Base-by-base conservation (phyloP, 2,797 vertebrate species). In the Leontocebus nigricollis region DNA sequence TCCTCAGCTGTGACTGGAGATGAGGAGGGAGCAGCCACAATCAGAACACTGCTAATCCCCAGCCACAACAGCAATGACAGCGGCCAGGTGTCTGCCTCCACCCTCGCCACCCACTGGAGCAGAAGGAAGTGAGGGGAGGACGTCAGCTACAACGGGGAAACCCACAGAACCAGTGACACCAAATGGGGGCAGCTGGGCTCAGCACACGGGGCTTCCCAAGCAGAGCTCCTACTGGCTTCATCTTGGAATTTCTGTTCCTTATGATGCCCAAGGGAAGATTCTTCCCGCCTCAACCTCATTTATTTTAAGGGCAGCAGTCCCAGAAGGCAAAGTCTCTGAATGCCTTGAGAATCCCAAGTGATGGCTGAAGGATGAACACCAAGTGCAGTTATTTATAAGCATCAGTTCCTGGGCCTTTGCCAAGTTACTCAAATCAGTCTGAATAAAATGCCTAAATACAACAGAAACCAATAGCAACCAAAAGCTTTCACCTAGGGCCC, bases 351-450 rank as follows among this genome's bases (percentile, higher is more conserved):
- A 89, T 89, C 95, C 90, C 93, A 33, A 84, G 88, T 2, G 81
- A 90, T 39, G 33, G 75, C 39, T 46, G 48, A 88, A 73, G 70
- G 92, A 70, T 89, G 67, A 93, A 94, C 94, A 94, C 36, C 15
- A 12, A 72, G 75, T 17, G 57, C 15, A 52, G 61, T 72, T 95
- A 93, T 95, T 97, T 86, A 95, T 67, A 84, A 44, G 82, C 8
- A 81, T 82, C 27, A 11, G 61, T 48, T 86, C 84, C 84, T 83
- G 92, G 2, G 3, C 33, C 50, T n/a, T 20, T 46, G 90, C 96
- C 96, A 96, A 91, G 70, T 92, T 55, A 57, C 52, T 82, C 88
- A 84, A 46, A 79, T 48, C 39, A 39, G 59, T 70, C 59, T 79
- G 41, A 96, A 88, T 64, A 81, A 72, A 93, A 94, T n/a, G 59